Evolutionary conservation across 2,113 vertebrate genomes (phyloP).

Genomic region (Rostratula benghalensis): DNA sequence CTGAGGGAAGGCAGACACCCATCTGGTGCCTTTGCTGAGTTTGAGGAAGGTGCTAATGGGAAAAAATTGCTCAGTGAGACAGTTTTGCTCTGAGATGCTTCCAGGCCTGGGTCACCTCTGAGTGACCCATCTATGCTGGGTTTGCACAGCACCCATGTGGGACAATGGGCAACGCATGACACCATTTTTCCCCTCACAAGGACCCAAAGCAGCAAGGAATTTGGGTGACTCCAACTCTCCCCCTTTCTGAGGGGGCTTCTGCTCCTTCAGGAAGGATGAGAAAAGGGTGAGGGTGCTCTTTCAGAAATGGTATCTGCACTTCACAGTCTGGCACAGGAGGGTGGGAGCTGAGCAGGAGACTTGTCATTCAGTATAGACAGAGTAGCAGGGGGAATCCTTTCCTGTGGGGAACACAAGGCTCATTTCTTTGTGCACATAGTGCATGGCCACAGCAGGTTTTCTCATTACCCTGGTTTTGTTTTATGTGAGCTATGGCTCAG

Average conservation of each 20-base stretch:
- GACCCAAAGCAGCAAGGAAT: neutral
- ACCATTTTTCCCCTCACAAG: neutral
- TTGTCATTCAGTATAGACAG: neutral
- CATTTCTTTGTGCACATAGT: neutral
- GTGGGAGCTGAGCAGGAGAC: neutral
- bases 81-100: neutral
- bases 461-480: neutral
- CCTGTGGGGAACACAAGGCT: neutral
- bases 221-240: neutral
- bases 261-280: neutral
- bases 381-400: neutral
- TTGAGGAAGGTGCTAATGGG: neutral
- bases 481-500: neutral
- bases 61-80: neutral
- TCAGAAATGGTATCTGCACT: neutral
- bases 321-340: neutral
- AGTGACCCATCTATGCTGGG: neutral
- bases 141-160: neutral
- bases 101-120: neutral
- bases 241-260: neutral
- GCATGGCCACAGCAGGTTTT: neutral
- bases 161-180: neutral
- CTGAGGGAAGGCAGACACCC: neutral
- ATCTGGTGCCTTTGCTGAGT: neutral
- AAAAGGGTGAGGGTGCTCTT: neutral